phyloP scores from a whole-genome alignment of 1,140 invertebrate species.

The Mamestra configurata region DNA sequence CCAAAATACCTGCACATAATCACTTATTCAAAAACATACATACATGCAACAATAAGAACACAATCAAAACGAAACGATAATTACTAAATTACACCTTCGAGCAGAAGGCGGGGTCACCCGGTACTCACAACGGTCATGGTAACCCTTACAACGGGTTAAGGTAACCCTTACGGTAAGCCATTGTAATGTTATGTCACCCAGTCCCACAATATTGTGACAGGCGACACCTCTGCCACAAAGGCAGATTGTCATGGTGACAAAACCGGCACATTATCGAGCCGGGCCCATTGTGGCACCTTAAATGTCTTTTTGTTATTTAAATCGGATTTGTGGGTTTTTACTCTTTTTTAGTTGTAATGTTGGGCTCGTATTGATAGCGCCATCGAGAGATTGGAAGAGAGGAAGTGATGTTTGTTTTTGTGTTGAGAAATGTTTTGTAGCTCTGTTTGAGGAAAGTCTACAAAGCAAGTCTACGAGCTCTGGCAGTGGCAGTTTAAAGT shows the following conservation, averaged over 20 bases:
- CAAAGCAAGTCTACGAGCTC: no score
- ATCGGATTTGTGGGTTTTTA: conserved; percentile 27
- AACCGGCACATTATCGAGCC: conserved; percentile 11
- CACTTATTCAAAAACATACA: neutral
- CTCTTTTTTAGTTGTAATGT: neutral
- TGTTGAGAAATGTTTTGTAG: neutral
- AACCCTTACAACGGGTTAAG: conserved; percentile 2
- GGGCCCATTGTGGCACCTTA: conserved; percentile 7
- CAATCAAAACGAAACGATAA: neutral
- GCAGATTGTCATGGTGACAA: neutral
- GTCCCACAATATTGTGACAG: conserved; percentile 56
- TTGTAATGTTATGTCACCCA: neutral
- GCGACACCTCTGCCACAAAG: conserved; percentile 33
- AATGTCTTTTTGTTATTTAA: conserved; percentile 45
- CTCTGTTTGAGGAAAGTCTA: neutral
- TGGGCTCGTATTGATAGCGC: neutral
- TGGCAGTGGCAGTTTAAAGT: no score
- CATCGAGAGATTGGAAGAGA: neutral
- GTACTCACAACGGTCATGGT: neutral
- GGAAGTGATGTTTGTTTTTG: neutral
- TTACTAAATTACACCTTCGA: conserved; percentile 28
- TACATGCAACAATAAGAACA: neutral
- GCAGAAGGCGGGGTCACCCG: neutral
- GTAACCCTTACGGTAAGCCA: no score
- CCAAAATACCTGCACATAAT: neutral